Conservation (phyloP, 2,113 vertebrate species). For the Oxyura jamaicensis region DNA sequence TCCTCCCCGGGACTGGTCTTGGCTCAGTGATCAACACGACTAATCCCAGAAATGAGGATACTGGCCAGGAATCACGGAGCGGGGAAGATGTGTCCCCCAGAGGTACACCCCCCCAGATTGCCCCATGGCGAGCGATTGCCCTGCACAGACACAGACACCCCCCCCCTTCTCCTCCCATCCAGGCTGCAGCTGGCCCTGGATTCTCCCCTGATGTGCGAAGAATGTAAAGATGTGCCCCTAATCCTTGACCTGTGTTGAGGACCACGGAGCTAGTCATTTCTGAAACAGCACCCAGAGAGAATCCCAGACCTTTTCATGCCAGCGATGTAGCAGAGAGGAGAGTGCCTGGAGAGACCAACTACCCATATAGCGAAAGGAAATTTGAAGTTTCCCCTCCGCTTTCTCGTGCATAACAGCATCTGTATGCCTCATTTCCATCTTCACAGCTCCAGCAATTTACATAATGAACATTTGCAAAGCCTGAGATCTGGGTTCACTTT, state of each 20-base stretch:
- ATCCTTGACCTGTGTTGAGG: neutral
- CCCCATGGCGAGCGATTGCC: fast-evolving
- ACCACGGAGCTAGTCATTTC: neutral
- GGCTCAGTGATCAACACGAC: neutral
- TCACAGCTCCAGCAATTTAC: slow-evolving; percentile 69
- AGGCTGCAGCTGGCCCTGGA: neutral
- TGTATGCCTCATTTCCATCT: slow-evolving; percentile 57
- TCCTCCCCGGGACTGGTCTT: neutral
- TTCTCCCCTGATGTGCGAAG: neutral
- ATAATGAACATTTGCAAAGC: slow-evolving; percentile 71
- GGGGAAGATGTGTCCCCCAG: neutral
- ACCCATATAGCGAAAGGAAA: slow-evolving; percentile 50
- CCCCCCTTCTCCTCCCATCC: neutral
- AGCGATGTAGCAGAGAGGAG: neutral
- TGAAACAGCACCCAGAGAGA: neutral
- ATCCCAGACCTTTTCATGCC: slow-evolving; percentile 14
- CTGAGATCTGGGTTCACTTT: slow-evolving; percentile 55
- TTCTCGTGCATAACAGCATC: slow-evolving; percentile 47
- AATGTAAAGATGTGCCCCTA: neutral
- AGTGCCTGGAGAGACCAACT: neutral
- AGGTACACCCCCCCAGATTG: fast-evolving
- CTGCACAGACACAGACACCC: neutral
- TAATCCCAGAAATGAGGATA: neutral
- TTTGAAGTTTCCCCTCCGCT: slow-evolving; percentile 58
- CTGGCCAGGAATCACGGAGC: neutral